Percentiles rank a stretch among this genome's conserved stretches.
These are phyloP conservation scores for Abrostola tripartita DNA, from an alignment of 2,888 invertebrate genomes.

Conservation along the genomic window DNA sequence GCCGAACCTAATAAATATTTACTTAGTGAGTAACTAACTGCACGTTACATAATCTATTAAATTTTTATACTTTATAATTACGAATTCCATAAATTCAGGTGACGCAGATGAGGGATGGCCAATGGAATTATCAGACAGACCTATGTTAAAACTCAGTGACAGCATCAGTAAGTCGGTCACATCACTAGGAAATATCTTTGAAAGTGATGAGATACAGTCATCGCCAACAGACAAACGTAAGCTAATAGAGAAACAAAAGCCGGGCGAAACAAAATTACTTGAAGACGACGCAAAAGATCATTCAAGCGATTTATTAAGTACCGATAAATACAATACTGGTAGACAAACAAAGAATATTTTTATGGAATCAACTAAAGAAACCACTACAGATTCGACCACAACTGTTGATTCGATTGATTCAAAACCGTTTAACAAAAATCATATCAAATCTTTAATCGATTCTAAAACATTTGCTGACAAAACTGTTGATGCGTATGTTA, in stretches of 20 bases:
- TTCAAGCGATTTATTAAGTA: neutral
- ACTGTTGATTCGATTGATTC: neutral
- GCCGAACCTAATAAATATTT: constrained; percentile 68
- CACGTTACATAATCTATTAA: neutral
- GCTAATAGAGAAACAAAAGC: constrained; percentile 1
- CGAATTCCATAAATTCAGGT: constrained; percentile 63
- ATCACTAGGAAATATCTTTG: constrained; percentile 75
- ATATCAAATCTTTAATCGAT: neutral
- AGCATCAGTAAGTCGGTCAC: constrained; percentile 74
- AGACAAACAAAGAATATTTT: constrained; percentile 7
- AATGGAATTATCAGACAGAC: constrained; percentile 52
- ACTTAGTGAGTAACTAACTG: constrained; percentile 67
- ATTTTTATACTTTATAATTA: neutral
- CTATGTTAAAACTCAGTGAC: constrained; percentile 65
- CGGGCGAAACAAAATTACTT: neutral
- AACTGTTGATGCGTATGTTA: neutral
- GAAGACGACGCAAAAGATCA: constrained; percentile 7
- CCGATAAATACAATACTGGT: constrained; percentile 4
- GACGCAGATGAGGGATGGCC: constrained; percentile 81
- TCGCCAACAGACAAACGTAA: constrained; percentile 26
- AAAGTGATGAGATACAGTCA: constrained; percentile 67
- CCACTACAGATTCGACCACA: neutral
- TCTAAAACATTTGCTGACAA: neutral
- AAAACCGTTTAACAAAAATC: neutral
- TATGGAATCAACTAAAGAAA: neutral